Conservation (phyloP, 2,888 invertebrate genomes). For the Alsophila aescularia region DNA sequence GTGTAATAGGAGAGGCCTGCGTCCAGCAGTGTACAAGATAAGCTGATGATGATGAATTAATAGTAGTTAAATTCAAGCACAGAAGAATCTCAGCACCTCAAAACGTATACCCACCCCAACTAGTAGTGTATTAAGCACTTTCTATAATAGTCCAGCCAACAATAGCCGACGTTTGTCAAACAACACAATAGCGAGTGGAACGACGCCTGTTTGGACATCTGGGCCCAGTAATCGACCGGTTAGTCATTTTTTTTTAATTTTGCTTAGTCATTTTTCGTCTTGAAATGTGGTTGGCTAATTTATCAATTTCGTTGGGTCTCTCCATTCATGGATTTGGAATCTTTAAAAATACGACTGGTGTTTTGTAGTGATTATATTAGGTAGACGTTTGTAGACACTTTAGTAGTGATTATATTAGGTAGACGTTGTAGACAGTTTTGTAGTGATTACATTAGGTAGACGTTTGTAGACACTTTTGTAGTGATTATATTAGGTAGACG, state of each 20-base stretch:
- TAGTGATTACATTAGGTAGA: no score
- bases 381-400: no score
- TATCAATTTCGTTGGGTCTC: conserved; percentile 2
- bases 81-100: conserved; percentile 1
- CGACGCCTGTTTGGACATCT: conserved; percentile 77
- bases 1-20: no score
- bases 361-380: no score
- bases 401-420: no score
- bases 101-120: conserved; percentile 50
- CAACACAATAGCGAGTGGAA: conserved; percentile 62
- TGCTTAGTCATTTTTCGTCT: conserved; percentile 16
- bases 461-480: no score
- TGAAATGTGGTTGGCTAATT: conserved; percentile 22
- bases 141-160: conserved; percentile 69
- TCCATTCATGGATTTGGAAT: conserved; percentile 7
- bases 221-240: conserved; percentile 62
- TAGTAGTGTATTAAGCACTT: conserved; percentile 73
- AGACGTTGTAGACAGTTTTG: no score
- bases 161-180: conserved; percentile 71
- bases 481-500: no score
- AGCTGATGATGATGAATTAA: no score
- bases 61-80: no score
- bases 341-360: neutral
- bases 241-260: conserved; percentile 41
- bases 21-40: no score